phyloP scores from a whole-genome alignment of 2,797 vertebrate species.

The Ambastaia sidthimunki region DNA sequence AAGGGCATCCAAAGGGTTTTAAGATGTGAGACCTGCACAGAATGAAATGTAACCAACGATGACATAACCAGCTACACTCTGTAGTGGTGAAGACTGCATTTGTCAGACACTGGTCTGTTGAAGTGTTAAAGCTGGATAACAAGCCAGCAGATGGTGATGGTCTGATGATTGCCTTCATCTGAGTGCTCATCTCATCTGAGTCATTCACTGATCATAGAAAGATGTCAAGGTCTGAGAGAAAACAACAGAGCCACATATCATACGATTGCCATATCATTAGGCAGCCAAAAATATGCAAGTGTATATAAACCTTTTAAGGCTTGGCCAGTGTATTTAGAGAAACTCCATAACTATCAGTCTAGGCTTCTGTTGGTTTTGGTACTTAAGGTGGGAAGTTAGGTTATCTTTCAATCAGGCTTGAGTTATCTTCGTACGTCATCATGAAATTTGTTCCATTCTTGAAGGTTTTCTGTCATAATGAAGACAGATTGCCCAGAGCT shows the following conservation, averaged over 20 bases:
- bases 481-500: background rate
- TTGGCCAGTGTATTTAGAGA: background rate
- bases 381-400: background rate
- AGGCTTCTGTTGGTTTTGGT: background rate
- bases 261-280: slow-evolving; percentile 15
- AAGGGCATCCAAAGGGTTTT: background rate
- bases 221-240: slow-evolving; percentile 35
- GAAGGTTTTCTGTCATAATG: background rate
- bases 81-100: slow-evolving; percentile 25
- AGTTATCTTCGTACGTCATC: background rate
- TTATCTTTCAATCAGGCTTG: background rate
- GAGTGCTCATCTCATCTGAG: slow-evolving; percentile 39
- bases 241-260: slow-evolving; percentile 19
- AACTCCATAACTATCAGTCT: background rate
- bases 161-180: slow-evolving; percentile 23
- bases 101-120: slow-evolving; percentile 21
- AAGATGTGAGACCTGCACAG: background rate
- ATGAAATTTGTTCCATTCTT: background rate
- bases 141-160: slow-evolving; percentile 47
- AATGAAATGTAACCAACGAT: background rate
- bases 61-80: background rate
- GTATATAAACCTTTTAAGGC: background rate
- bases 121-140: slow-evolving; percentile 48
- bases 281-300: background rate
- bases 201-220: slow-evolving; percentile 36